Conservation (phyloP, 2,113 vertebrate species). For the Ivindomyrus marchei region DNA sequence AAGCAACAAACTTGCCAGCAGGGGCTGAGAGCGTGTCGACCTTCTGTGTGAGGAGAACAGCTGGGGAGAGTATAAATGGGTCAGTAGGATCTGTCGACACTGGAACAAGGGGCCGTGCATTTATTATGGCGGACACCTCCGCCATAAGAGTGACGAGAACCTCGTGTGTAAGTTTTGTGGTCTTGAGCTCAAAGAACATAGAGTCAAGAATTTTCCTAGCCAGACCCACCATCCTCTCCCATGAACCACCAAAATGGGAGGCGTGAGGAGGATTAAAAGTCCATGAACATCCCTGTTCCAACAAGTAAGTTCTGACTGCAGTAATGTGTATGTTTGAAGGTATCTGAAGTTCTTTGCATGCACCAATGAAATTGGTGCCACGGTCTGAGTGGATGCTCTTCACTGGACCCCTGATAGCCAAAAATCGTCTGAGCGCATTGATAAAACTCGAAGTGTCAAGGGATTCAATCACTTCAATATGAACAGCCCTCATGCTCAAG, state of each 20-base stretch:
- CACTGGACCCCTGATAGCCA: not conserved
- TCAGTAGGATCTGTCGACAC: not conserved
- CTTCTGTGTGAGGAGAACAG: not conserved
- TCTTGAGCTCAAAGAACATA: too few relatives aligned
- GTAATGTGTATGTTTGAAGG: not conserved
- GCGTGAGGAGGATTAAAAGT: not conserved
- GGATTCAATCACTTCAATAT: not conserved
- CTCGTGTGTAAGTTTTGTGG: not conserved
- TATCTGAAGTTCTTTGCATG: conserved; percentile 8
- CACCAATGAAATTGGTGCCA: conserved; percentile 10
- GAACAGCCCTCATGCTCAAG: not conserved
- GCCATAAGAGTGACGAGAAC: conserved; percentile 1
- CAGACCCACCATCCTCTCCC: not conserved
- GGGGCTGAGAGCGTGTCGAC: too few relatives aligned
- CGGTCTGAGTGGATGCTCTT: not conserved
- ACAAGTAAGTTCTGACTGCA: not conserved
- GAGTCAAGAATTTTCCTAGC: not conserved
- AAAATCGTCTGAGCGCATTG: not conserved
- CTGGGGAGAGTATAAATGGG: conserved; percentile 4
- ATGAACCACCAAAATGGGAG: not conserved
- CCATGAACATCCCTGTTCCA: not conserved
- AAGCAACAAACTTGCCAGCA: too few relatives aligned
- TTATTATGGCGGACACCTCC: not conserved
- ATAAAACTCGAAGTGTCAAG: not conserved
- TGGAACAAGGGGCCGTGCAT: not conserved